Conservation (phyloP, 2,888 invertebrate genomes). For the Coleophora flavipennella region DNA sequence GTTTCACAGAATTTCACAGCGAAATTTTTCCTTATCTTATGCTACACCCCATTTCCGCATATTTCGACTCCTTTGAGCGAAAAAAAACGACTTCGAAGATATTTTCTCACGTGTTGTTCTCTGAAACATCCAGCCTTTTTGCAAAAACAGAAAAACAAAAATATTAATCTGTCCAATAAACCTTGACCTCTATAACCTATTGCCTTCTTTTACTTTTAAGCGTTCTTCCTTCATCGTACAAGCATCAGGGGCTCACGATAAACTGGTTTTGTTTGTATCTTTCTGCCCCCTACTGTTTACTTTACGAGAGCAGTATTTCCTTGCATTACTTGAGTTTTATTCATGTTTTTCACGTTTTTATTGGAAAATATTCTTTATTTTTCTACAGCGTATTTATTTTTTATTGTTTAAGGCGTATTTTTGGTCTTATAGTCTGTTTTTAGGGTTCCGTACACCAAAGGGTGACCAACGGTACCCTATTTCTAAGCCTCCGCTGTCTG, state of each 20-base stretch:
- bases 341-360: constrained; percentile 30
- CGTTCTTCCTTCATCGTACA: neutral
- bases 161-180: constrained; percentile 12
- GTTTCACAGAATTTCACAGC: too few species aligned
- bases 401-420: constrained; percentile 7
- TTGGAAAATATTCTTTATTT: constrained; percentile 18
- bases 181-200: constrained; percentile 5
- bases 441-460: too few species aligned
- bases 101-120: too few species aligned
- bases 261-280: constrained; percentile 4
- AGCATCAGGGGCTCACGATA: constrained; percentile 2
- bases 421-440: too few species aligned
- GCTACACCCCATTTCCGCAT: too few species aligned
- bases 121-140: neutral
- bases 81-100: too few species aligned
- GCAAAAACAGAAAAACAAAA: constrained; percentile 11
- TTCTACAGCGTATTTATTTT: constrained; percentile 4
- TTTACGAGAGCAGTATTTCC: constrained; percentile 30
- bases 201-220: neutral
- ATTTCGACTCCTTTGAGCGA: too few species aligned
- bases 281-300: constrained; percentile 20
- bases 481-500: too few species aligned
- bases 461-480: too few species aligned
- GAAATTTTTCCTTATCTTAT: too few species aligned
- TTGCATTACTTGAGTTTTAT: constrained; percentile 31